Evolutionary conservation across 2,888 invertebrate genomes (phyloP), one percentile per base, ranked within the genome.

Genomic region (Cryptus armator): DNA sequence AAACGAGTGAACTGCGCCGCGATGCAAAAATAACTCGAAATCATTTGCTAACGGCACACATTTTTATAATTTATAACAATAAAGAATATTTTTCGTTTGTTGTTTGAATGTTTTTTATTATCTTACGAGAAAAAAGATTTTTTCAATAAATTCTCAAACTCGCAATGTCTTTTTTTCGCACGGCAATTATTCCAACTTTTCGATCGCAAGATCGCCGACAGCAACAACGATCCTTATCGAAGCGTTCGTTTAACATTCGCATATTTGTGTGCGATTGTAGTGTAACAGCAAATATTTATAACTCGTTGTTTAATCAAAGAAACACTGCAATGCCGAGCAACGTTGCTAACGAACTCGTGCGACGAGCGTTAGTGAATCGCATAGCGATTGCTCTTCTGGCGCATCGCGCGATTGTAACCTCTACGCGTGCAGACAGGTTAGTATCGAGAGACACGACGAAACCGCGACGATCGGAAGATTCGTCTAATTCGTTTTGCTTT

Each of bases 271-370:
- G 59, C 66, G 59, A 6, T 62, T 32, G 32, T 2, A 46, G 29
- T 71, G 53, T 71, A 80, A 66, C 70, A 24, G 24, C 78, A 81
- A 85, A 81, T 85, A 85, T 81, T 78, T 80, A 77, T 82, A 82
- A 82, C 81, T n/a, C 82, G 32, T 62, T 76, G 75, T 85, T 85
- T 82, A 85, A 83, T 85, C 85, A 83, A 75, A 83, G 76, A 83
- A 83, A 80, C 79, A 51, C 67, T 79, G 66, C 64, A 64, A 51
- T 43, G 19, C 32, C 62, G 62, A 62, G 29, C 29, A 32, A 14
- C 62, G 62, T 12, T 19, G 56, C 19, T 56, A 9, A 24, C 24
- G 24, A 24, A 24, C 24, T 24, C 24, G 24, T 24, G 56, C 56
- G 10, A 19, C 24, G 24, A 10, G 56, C 56, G 37, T 48, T 43